Evolutionary conservation across 2,888 invertebrate genomes (phyloP).

Genomic region (Pegoplata infirma): DNA sequence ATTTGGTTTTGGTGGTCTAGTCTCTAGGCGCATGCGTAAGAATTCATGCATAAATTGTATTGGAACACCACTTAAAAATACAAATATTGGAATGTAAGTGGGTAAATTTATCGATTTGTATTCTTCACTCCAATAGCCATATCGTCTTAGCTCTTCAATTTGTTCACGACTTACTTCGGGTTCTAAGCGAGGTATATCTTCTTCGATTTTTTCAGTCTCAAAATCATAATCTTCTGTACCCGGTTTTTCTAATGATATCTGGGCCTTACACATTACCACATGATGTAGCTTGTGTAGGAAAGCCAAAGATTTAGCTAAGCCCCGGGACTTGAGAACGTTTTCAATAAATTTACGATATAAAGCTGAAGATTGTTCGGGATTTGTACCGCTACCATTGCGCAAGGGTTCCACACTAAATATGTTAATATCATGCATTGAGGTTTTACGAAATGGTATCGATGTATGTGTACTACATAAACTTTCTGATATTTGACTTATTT

Average conservation of each 20-base stretch:
- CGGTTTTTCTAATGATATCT: slow-evolving; percentile 83
- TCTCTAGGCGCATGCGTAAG: slow-evolving; percentile 89
- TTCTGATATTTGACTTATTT: slow-evolving; percentile 73
- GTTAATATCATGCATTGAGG: slow-evolving; percentile 76
- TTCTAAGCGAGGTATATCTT: slow-evolving; percentile 75
- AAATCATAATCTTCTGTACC: slow-evolving; percentile 74
- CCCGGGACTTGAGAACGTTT: slow-evolving; percentile 91
- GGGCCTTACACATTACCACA: slow-evolving; percentile 84
- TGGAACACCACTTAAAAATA: slow-evolving; percentile 91
- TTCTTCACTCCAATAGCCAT: slow-evolving; percentile 88
- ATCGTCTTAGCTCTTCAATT: slow-evolving; percentile 78
- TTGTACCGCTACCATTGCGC: slow-evolving; percentile 79
- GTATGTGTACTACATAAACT: slow-evolving; percentile 40
- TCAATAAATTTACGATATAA: slow-evolving; percentile 88
- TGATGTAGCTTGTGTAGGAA: slow-evolving; percentile 87
- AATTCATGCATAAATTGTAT: slow-evolving; percentile 96
- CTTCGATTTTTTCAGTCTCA: slow-evolving; percentile 78
- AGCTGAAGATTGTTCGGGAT: slow-evolving; percentile 79
- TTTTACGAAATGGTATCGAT: slow-evolving; percentile 67
- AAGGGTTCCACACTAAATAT: slow-evolving; percentile 80
- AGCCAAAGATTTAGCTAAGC: slow-evolving; percentile 88
- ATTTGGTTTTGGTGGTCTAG: slow-evolving; percentile 89
- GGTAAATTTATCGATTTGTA: slow-evolving; percentile 88
- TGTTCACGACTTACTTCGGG: slow-evolving; percentile 76
- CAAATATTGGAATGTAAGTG: slow-evolving; percentile 89